Evolutionary conservation across 2,888 invertebrate genomes (phyloP), one percentile per base, ranked within the genome.

Genomic region (Eulithis prunata): DNA sequence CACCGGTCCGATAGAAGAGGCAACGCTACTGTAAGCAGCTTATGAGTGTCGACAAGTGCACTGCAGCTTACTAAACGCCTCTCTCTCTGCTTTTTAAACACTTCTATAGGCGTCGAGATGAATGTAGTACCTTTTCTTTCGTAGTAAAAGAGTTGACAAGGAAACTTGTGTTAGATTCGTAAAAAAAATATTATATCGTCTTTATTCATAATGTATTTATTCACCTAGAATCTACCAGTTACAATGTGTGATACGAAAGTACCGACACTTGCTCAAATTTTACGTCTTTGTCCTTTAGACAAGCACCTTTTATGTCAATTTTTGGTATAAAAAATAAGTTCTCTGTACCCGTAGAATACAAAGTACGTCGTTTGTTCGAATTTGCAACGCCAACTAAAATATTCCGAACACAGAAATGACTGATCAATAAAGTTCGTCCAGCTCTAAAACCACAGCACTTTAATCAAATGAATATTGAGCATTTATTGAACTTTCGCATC

Each of bases 31-130:
- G 47, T 64, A 57, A 64, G 57, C 49, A 57, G 64, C 67, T 64
- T 57, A 61, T 64, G 57, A 68, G 67, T 64, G 64, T 60, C 57
- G 60, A 64, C 67, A 64, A 67, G 64, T 57, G 54, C 51, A 52
- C 63, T 68, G 49, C 61, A 67, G 63, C 53, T 47, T 63, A 64
- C 64, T 68, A 61, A 68, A 68, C 60, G 36, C 53, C 60, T 60
- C 53, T 63, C 49, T 63, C 36, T 41, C 47, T 21, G 56, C 53
- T 57, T 54, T 57, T 64, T 38, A 61, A 68, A 61, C 57, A 61
- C 63, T 57, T 57, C 12, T 62, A 7, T 3, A 46, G 5, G 28
- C 28, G 46, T 38, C 38, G 46, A 54, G 60, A 47, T 46, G 59
- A 32, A 54, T 36, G n/a, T 21, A 52, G n/a, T 45, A 32, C 13